A percentile compares a stretch with the other conserved stretches of the same genome.
Conservation (phyloP, 1,140 invertebrate species). For the Lasioglossum baleicum region DNA sequence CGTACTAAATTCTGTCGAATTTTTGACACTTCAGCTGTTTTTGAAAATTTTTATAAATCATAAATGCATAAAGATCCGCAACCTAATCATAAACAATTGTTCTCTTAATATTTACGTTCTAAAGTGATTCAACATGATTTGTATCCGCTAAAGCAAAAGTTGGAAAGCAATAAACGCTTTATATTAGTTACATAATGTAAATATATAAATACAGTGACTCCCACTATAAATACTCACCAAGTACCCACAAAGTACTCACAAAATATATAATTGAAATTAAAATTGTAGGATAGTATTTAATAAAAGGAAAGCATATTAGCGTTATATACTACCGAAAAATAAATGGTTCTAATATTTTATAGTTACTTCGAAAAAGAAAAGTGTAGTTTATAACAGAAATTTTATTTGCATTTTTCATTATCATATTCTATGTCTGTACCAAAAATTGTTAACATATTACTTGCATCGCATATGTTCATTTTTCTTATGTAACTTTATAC, state of each 20-base stretch:
- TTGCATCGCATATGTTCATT: background rate
- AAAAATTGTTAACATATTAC: slow-evolving; percentile 30
- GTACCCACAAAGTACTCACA: background rate
- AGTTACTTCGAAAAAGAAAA: background rate
- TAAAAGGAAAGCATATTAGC: background rate
- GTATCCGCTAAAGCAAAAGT: background rate
- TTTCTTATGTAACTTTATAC: background rate
- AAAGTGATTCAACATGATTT: background rate
- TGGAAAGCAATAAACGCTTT: background rate
- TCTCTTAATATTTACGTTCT: no score
- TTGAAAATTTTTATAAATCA: no score
- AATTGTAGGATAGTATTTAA: background rate
- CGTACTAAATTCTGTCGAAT: no score
- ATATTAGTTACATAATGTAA: no score
- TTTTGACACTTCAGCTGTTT: no score
- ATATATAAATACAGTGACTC: no score
- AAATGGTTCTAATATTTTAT: background rate
- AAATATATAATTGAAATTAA: background rate
- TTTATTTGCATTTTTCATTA: slow-evolving; percentile 32
- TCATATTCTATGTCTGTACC: slow-evolving; percentile 29
- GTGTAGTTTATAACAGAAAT: slow-evolving; percentile 27
- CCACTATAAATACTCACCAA: no score
- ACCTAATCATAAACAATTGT: no score
- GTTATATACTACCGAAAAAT: background rate
- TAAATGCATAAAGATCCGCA: no score